Evolutionary conservation across 2,113 vertebrate species (phyloP), one percentile per base, ranked within the genome.

Genomic region (Leptobrachium ailaonicum): DNA sequence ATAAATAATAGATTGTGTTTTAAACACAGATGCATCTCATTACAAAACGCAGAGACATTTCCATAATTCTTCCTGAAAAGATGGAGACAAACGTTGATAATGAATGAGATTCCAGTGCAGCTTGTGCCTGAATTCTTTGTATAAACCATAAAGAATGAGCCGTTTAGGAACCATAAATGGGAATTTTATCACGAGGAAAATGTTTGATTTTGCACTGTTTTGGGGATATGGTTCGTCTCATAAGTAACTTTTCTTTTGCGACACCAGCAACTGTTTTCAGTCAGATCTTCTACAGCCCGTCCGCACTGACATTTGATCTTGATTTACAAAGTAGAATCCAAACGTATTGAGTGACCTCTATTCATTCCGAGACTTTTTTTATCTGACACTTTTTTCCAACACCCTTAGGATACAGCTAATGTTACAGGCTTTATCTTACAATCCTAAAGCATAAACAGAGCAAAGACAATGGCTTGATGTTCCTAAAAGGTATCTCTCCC

Each of bases 151-250:
- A 40, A 68, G 64, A 45, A 56, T 41, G 45, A 41, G n/a, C 14
- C 7, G 9, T 12, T 1, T 14, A 41, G 9, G 42, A 43, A 45
- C 71, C 78, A 74, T 74, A 80, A 58, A 80, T 68, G 78, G 71
- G 43, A 11, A 68, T 80, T 73, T 68, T 54, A 80, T 20, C 43
- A 68, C 20, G 47, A 53, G 42, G 50, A 45, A 60, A 7, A 13
- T 14, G 44, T 8, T 3, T 13, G 2, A 13, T 71, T 71, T 71
- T 40, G n/a, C 20, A 32, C 43, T 44, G 42, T 47, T 47, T 4
- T 47, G 68, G 68, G 2, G 44, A 56, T 41, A 73, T 54, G 40
- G 11, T 73, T 20, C 64, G 44, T 71, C 45, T 79, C 14, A 54
- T 41, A 41, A 54, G 45, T 47, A 56, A 45, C 68, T 54, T 64